Evolutionary conservation across 2,797 vertebrate genomes (phyloP).

Genomic region (Crotalus adamanteus): DNA sequence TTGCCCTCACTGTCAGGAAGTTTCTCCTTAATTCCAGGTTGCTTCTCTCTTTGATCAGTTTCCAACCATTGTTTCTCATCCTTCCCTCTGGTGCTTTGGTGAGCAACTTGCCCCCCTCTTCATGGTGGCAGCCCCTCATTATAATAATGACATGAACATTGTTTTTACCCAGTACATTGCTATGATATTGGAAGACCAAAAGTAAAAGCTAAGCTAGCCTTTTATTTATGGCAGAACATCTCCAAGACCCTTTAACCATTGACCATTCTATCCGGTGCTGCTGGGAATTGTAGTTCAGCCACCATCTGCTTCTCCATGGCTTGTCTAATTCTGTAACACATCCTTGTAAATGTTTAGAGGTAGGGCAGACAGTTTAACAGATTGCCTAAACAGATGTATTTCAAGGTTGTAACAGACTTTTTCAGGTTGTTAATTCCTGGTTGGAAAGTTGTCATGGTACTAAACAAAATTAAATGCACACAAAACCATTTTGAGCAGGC

Average conservation of each 20-base stretch:
- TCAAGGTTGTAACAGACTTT: background rate
- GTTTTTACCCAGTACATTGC: background rate
- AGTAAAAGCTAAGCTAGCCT: background rate
- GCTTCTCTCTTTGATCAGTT: no score
- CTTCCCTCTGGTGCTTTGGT: no score
- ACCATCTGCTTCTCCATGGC: background rate
- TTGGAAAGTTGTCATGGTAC: background rate
- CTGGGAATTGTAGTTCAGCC: background rate
- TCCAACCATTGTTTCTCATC: no score
- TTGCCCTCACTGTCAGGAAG: no score
- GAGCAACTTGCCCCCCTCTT: no score
- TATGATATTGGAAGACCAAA: background rate
- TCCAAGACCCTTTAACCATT: background rate
- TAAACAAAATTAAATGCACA: background rate
- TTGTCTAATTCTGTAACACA: background rate
- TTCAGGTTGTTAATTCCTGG: background rate
- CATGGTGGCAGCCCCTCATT: no score
- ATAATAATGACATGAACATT: background rate
- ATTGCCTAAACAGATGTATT: background rate
- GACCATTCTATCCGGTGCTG: background rate
- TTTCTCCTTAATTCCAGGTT: no score
- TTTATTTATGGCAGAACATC: background rate
- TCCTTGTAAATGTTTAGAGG: background rate
- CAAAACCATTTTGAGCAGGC: background rate
- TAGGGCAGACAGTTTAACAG: background rate